Conservation (phyloP, 1,140 invertebrate genomes). For the Hesperophylax magnus region DNA sequence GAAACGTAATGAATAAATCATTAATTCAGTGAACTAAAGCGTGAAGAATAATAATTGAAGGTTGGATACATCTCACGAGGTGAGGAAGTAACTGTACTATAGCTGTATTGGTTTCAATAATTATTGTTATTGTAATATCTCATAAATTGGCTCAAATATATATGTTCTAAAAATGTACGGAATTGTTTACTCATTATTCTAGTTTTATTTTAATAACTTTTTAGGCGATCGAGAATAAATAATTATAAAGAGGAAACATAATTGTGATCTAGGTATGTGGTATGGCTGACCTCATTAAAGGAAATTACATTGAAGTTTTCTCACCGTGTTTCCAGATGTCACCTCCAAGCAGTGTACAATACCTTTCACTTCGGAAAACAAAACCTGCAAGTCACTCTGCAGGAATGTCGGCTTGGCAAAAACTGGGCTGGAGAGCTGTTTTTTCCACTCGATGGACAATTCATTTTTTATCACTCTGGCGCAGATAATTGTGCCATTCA, state of each 20-base stretch:
- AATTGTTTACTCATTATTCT: not conserved
- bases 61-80: slow-evolving; percentile 1
- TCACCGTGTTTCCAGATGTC: slow-evolving; percentile 26
- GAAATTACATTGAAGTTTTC: not conserved
- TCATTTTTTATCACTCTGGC: slow-evolving; percentile 65
- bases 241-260: too few relatives aligned
- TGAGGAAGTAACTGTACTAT: slow-evolving; percentile 19
- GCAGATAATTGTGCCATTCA: slow-evolving; percentile 72
- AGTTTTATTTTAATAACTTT: too few relatives aligned
- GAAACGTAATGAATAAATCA: slow-evolving; percentile 17
- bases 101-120: slow-evolving; percentile 16
- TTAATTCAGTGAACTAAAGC: slow-evolving; percentile 24
- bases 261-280: too few relatives aligned
- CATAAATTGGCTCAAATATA: slow-evolving; percentile 41
- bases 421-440: slow-evolving; percentile 71
- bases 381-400: slow-evolving; percentile 28
- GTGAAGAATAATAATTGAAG: not conserved
- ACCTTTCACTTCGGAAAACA: slow-evolving; percentile 42
- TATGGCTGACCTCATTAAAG: too few relatives aligned
- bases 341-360: slow-evolving; percentile 41
- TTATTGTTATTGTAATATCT: slow-evolving; percentile 24
- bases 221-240: too few relatives aligned
- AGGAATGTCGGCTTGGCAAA: slow-evolving; percentile 74
- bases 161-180: slow-evolving; percentile 19
- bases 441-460: slow-evolving; percentile 70